Conservation (phyloP, 1,140 invertebrate species). For the Eciton burchellii region DNA sequence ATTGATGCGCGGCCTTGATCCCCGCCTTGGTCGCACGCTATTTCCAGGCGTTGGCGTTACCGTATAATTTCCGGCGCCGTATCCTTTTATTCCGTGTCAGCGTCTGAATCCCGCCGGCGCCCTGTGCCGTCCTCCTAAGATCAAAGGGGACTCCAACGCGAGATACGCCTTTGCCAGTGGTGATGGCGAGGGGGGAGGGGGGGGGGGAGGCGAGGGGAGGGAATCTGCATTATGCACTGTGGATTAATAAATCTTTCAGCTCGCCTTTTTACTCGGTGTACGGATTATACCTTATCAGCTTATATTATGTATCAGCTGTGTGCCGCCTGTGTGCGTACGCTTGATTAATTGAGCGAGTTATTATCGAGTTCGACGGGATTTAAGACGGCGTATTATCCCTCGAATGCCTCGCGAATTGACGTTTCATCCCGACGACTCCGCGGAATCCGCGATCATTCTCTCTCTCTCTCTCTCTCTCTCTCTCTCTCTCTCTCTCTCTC, state of each 20-base stretch:
- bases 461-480: too few species aligned
- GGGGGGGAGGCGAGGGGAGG: too few species aligned
- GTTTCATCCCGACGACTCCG: not conserved
- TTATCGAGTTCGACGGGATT: not conserved
- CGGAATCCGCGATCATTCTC: too few species aligned
- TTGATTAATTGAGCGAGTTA: not conserved
- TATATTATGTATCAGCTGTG: constrained; percentile 3
- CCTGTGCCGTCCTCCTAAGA: constrained; percentile 8
- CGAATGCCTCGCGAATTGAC: not conserved
- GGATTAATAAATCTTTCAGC: constrained; percentile 2
- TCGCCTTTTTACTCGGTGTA: constrained; percentile 8
- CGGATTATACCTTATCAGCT: not conserved
- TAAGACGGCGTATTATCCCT: not conserved
- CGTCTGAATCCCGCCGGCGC: not conserved
- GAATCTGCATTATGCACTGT: not conserved
- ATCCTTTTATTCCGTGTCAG: constrained; percentile 21
- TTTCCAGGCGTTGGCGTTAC: not conserved
- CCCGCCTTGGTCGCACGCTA: not conserved
- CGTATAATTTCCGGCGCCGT: constrained; percentile 36
- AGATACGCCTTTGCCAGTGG: not conserved
- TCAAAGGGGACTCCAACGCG: not conserved
- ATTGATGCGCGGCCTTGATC: not conserved
- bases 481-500: too few species aligned
- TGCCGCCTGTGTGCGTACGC: not conserved
- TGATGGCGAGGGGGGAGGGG: too few species aligned